Conservation (phyloP, 2,888 invertebrate species). For the Orchesellides sinensis region DNA sequence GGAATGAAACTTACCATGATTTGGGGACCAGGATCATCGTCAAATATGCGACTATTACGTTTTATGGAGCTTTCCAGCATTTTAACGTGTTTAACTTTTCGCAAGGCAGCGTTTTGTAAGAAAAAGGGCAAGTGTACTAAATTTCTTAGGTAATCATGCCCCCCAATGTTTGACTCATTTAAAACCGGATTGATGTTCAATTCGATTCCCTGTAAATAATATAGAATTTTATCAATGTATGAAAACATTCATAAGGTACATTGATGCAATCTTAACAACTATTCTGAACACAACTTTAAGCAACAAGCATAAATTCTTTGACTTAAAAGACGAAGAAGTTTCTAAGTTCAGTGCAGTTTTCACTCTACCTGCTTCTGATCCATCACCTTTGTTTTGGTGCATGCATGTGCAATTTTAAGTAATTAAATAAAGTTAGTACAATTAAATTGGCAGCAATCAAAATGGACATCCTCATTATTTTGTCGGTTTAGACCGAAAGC, state of each 20-base stretch:
- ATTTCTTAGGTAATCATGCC: constrained; percentile 86
- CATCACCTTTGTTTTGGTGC: constrained; percentile 53
- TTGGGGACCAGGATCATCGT: constrained; percentile 75
- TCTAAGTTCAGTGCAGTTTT: background rate
- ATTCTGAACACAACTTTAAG: too few relatives aligned
- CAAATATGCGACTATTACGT: constrained; percentile 67
- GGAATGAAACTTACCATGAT: constrained; percentile 62
- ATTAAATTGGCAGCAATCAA: too few relatives aligned
- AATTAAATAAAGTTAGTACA: background rate
- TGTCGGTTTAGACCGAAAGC: too few relatives aligned
- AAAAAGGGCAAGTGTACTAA: constrained; percentile 99
- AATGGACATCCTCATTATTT: too few relatives aligned
- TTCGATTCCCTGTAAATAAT: constrained; percentile 86
- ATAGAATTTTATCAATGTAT: too few relatives aligned
- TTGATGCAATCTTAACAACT: background rate
- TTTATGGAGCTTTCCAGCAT: constrained; percentile 73
- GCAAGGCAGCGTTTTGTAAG: constrained; percentile 95
- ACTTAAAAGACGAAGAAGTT: background rate
- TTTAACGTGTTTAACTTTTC: constrained; percentile 84
- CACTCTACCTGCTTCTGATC: constrained; percentile 56
- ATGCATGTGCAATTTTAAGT: constrained; percentile 13
- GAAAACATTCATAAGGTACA: background rate
- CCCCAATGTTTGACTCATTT: constrained; percentile 94
- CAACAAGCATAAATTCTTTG: too few relatives aligned
- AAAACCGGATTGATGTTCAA: constrained; percentile 91